Evolutionary conservation across 2,797 vertebrate species (phyloP), one percentile per base, ranked within the genome.

Genomic region (Alectoris magna): DNA sequence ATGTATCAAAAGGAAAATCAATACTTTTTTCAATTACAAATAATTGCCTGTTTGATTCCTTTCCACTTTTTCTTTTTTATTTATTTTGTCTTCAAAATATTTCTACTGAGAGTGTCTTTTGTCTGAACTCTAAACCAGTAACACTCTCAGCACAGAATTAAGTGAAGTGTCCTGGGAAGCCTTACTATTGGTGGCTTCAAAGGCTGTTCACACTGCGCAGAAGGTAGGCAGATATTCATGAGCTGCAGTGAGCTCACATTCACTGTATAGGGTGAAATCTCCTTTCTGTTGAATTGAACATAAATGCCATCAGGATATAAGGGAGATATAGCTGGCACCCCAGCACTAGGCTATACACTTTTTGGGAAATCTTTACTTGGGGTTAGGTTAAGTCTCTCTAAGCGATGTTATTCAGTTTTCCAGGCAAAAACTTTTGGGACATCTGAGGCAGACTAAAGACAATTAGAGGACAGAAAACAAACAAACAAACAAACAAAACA

Each of bases 1-100:
- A 97, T 98, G 97, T 97, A 98, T 98, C 98, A 98, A 98, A 97
- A 97, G 96, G 89, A 97, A 98, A 98, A 98, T 98, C 98, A 97
- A 98, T 98, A 98, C 73, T 95, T 97, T 98, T 97, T 98, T 97
- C 97, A 97, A 96, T 98, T 98, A 97, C 96, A 97, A 98, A 98
- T 98, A 98, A 97, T 97, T 97, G 97, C 95, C 91, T 96, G 75
- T 93, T 98, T 96, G 97, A 97, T 91, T 97, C 87, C 84, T 96
- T 97, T 80, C 80, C 90, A 96, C 95, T 97, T 97, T 94, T 97
- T 97, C 96, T 97, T 96, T 97, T 98, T 98, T 97, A 97, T 98
- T 97, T 97, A 97, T 98, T 97, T 97, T 95, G 58, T 92, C 81
- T 94, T 97, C 95, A 93, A 93, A 96, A 94, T 95, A 96, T 97